A percentile compares a stretch with the other conserved stretches of the same genome.
Evolutionary conservation across 2,888 invertebrate genomes (phyloP).

Genomic region (Harpalus rubripes): DNA sequence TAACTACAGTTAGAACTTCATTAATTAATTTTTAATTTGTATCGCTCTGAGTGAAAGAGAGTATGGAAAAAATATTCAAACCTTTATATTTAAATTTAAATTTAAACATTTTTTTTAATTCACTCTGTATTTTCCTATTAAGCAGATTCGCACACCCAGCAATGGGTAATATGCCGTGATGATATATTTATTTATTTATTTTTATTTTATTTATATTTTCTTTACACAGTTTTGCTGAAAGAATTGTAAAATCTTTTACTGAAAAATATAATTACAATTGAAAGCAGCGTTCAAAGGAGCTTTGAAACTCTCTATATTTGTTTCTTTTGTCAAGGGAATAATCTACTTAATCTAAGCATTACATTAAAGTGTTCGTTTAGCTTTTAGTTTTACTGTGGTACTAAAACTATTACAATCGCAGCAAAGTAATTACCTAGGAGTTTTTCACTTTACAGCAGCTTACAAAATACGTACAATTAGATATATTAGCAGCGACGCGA

Average conservation of each 20-base stretch:
- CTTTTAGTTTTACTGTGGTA: slow-evolving; percentile 38
- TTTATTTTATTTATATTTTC: not conserved
- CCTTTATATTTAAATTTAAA: not conserved
- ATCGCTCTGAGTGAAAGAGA: no score
- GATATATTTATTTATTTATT: not conserved
- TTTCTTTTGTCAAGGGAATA: slow-evolving; percentile 29
- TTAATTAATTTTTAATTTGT: no score
- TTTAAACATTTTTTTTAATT: not conserved
- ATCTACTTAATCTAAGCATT: slow-evolving; percentile 43
- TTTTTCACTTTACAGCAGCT: slow-evolving; percentile 23
- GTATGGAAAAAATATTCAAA: no score
- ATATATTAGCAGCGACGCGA: not conserved
- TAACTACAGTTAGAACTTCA: no score
- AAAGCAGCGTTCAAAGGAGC: slow-evolving; percentile 40
- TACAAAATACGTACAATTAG: not conserved
- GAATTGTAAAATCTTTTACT: not conserved
- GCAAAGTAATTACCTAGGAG: slow-evolving; percentile 30
- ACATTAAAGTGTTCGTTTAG: slow-evolving; percentile 38
- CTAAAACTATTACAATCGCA: slow-evolving; percentile 36
- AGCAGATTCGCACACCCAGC: no score
- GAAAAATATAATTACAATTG: slow-evolving; percentile 31
- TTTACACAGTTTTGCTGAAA: not conserved
- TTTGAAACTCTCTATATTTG: slow-evolving; percentile 1
- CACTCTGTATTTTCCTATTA: no score
- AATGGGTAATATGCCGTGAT: not conserved